phyloP scores from a whole-genome alignment of 1,140 invertebrate genomes.

The Dufourea novaeangliae region DNA sequence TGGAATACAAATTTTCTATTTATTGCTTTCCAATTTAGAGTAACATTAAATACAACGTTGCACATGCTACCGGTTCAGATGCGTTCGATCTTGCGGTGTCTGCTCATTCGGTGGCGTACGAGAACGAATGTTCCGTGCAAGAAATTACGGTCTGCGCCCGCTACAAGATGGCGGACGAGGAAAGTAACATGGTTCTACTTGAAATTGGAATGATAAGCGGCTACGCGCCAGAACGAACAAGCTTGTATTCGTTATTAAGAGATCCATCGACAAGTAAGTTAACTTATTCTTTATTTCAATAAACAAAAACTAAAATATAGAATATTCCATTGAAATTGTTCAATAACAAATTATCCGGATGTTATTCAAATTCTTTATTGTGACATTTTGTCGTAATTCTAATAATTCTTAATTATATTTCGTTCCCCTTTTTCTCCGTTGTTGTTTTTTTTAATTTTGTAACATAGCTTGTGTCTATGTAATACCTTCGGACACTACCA shows the following conservation, averaged over 20 bases:
- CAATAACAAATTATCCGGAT: too few species aligned
- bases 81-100: constrained; percentile 77
- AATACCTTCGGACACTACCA: background rate
- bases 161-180: constrained; percentile 79
- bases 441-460: too few species aligned
- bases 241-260: constrained; percentile 79
- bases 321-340: too few species aligned
- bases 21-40: constrained; percentile 72
- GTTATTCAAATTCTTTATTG: too few species aligned
- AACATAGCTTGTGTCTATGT: too few species aligned
- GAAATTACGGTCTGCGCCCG: constrained; percentile 75
- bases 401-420: too few species aligned
- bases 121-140: constrained; percentile 76
- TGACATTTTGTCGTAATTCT: too few species aligned
- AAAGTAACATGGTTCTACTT: constrained; percentile 85
- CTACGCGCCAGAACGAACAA: constrained; percentile 82
- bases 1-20: background rate
- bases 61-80: constrained; percentile 74
- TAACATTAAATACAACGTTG: constrained; percentile 82
- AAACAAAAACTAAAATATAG: too few species aligned
- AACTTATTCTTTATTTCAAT: background rate
- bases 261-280: constrained; percentile 78
- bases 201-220: constrained; percentile 86
- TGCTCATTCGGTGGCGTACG: constrained; percentile 67
- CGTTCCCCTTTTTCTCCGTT: too few species aligned